These are phyloP conservation scores for Nymphicus hollandicus DNA, from an alignment of 2,113 vertebrate genomes.

Conservation along the genomic window DNA sequence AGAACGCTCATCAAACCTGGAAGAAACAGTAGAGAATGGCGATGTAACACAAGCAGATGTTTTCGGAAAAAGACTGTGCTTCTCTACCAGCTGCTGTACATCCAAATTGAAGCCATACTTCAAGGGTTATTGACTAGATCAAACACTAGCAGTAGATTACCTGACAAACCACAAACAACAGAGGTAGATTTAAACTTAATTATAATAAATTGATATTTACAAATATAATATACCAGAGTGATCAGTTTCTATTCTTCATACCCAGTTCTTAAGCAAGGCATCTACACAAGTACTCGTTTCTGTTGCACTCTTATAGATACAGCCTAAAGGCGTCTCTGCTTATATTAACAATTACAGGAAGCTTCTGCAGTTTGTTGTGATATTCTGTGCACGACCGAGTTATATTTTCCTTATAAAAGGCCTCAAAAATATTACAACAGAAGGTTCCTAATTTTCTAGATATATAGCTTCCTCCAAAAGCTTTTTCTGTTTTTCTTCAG, in stretches of 20 bases:
- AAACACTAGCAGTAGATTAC: not conserved
- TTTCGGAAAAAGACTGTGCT: not conserved
- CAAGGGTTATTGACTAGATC: not conserved
- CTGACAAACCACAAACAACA: not conserved
- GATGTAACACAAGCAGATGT: not conserved
- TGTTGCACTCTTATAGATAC: not conserved
- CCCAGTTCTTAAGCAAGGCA: not conserved
- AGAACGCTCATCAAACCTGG: not conserved
- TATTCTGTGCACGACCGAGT: accelerated
- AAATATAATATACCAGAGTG: not conserved
- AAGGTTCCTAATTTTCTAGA: not conserved
- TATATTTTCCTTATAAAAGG: not conserved
- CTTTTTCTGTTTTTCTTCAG: not conserved
- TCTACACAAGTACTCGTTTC: not conserved
- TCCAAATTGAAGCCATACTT: not conserved
- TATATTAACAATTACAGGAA: not conserved
- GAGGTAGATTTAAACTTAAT: not conserved
- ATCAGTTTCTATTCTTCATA: not conserved
- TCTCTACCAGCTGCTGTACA: not conserved
- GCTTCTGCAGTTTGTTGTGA: not conserved
- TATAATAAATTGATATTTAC: not conserved
- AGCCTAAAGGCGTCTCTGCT: not conserved
- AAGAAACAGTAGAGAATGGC: not conserved
- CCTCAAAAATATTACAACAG: not conserved
- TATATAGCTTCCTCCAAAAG: not conserved